A percentile compares a stretch with the other conserved stretches of the same genome.
phyloP scores from a whole-genome alignment of 2,797 vertebrate genomes.

The Danio jaintianensis region DNA sequence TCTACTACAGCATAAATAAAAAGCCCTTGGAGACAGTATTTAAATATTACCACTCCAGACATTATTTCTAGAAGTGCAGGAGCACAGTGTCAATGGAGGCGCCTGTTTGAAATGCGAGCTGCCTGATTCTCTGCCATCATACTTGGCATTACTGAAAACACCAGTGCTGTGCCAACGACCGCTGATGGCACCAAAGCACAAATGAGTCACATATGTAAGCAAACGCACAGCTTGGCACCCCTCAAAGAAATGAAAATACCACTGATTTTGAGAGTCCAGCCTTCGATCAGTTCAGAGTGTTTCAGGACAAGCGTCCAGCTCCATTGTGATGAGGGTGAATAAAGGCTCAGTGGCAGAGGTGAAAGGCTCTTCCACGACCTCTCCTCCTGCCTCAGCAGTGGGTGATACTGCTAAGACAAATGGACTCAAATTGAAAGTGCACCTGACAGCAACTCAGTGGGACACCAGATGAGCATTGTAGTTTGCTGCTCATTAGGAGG shows the following conservation, averaged over 20 bases:
- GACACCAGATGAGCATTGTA: conserved; percentile 13
- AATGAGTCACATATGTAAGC: conserved; percentile 64
- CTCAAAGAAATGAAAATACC: conserved; percentile 10
- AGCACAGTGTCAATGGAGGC: conserved; percentile 70
- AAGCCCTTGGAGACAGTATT: conserved; percentile 78
- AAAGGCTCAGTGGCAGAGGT: conserved; percentile 17
- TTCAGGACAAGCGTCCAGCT: conserved; percentile 1
- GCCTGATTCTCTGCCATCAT: conserved; percentile 69
- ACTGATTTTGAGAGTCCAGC: background rate
- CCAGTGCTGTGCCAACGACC: conserved; percentile 68
- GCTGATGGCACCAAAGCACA: conserved; percentile 56
- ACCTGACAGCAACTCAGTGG: conserved; percentile 33
- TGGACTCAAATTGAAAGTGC: conserved; percentile 29
- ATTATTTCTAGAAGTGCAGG: conserved; percentile 79
- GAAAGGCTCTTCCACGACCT: conserved; percentile 31
- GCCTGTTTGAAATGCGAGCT: conserved; percentile 77
- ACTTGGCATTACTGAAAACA: conserved; percentile 71
- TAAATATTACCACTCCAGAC: conserved; percentile 77
- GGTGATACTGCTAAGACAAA: conserved; percentile 36
- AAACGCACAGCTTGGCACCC: background rate
- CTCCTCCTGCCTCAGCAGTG: conserved; percentile 25
- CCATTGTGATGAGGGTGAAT: conserved; percentile 20
- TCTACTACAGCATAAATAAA: conserved; percentile 40
- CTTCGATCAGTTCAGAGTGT: background rate
- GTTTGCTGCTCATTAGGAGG: conserved; percentile 59